phyloP scores from a whole-genome alignment of 2,888 invertebrate species.

The Lasioglossum vierecki region DNA sequence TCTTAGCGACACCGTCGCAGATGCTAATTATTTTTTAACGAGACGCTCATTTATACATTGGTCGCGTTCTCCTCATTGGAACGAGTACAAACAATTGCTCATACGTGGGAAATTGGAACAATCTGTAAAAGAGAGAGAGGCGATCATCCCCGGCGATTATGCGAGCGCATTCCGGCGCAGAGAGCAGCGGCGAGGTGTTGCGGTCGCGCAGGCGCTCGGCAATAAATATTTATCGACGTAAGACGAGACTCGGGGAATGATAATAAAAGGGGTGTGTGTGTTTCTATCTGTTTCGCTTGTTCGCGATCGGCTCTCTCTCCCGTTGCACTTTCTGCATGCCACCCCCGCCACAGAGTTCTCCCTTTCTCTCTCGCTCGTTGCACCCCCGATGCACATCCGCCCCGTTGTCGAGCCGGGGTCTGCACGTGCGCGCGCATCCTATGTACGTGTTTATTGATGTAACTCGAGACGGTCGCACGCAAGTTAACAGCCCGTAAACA shows the following conservation, averaged over 20 bases:
- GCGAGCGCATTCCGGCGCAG: constrained; percentile 61
- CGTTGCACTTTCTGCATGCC: neutral
- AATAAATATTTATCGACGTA: constrained; percentile 72
- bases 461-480: constrained; percentile 76
- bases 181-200: constrained; percentile 33
- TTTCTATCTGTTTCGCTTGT: constrained; percentile 23
- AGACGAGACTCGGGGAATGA: constrained; percentile 60
- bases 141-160: constrained; percentile 61
- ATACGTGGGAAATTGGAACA: too few relatives aligned
- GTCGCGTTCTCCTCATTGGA: too few relatives aligned
- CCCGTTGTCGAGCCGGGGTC: constrained; percentile 23
- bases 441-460: constrained; percentile 75
- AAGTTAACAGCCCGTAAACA: constrained; percentile 75
- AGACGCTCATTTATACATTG: too few relatives aligned
- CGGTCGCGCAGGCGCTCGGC: constrained; percentile 56
- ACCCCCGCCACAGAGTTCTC: neutral
- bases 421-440: constrained; percentile 73
- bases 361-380: neutral
- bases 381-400: constrained; percentile 9
- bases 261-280: constrained; percentile 60
- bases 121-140: neutral
- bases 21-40: too few relatives aligned
- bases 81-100: too few relatives aligned
- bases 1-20: too few relatives aligned
- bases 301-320: neutral